Evolutionary conservation across 1,140 invertebrate species (phyloP), one percentile per base, ranked within the genome.

Genomic region (Akabosia matsudoensis): DNA sequence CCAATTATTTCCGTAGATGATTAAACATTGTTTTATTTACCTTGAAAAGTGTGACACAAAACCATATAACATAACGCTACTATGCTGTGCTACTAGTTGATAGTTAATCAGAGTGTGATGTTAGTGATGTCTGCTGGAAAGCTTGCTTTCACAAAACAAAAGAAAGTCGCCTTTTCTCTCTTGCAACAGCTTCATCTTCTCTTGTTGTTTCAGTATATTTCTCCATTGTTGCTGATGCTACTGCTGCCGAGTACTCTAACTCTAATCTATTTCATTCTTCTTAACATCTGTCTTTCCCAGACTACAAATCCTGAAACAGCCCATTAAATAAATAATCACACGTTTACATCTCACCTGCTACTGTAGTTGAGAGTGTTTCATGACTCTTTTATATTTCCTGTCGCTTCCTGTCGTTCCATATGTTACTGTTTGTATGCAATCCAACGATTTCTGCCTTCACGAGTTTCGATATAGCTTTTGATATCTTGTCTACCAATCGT

Each of bases 81-180:
- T n/a, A n/a, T n/a, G 45, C n/a, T 51, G n/a, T 61, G 54, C 54
- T 61, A 61, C 54, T 61, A 22, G 37, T 45, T 45, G 37, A 45
- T 45, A n/a, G 37, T 10, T 45, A 45, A 10, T 10, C 37, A 45
- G 18, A 45, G 18, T 10, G 37, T 45, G 37, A 7, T 10, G 7
- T 45, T 45, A 18, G 37, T 45, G 37, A 10, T 45, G 37, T 45
- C 18, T 45, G 37, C 18, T 45, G 7, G 37, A 45, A 45, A 45
- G 37, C 37, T 45, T 45, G 7, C 37, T 18, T 45, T 45, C 7
- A n/a, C n/a, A n/a, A n/a, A n/a, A n/a, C n/a, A n/a, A n/a, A n/a
- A n/a, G n/a, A n/a, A n/a, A n/a, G 18, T 10, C 37, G 18, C 37
- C 37, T 45, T 18, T 45, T 45, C 37, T 45, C 37, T 45, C 18